Conservation (phyloP, 2,797 vertebrate genomes). For the Urosaurus nigricauda region DNA sequence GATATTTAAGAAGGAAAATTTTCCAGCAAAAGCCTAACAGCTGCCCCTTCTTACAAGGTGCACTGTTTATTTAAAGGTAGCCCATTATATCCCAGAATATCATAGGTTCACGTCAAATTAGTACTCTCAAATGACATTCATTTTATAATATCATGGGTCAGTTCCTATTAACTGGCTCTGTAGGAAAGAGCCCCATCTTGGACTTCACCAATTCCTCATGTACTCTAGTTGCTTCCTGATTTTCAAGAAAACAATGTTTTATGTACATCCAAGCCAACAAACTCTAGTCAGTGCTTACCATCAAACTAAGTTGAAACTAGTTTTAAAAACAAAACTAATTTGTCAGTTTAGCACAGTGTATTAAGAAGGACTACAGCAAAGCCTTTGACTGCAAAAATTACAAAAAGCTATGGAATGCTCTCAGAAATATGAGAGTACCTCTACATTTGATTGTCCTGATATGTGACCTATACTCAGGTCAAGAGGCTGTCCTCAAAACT, state of each 20-base stretch:
- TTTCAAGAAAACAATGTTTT: neutral
- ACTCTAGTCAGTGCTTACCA: too few relatives aligned
- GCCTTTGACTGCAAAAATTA: too few relatives aligned
- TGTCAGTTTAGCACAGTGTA: too few relatives aligned
- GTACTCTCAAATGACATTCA: neutral
- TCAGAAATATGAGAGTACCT: too few relatives aligned
- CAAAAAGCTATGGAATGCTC: too few relatives aligned
- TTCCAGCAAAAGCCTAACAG: neutral
- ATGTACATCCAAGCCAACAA: too few relatives aligned
- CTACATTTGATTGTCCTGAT: too few relatives aligned
- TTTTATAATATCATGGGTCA: neutral
- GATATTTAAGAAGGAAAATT: neutral
- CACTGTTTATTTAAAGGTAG: constrained; percentile 13
- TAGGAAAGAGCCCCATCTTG: neutral
- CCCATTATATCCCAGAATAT: neutral
- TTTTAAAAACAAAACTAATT: too few relatives aligned
- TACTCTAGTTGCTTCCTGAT: neutral
- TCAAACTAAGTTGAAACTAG: too few relatives aligned
- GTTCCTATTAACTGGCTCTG: neutral
- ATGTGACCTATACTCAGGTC: too few relatives aligned
- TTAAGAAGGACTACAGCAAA: too few relatives aligned
- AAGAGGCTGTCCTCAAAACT: too few relatives aligned
- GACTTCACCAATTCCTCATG: neutral
- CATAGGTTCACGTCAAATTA: neutral
- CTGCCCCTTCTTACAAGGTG: constrained; percentile 1